Evolutionary conservation across 2,888 invertebrate species (phyloP).

Genomic region (Drosophila infuscata): DNA sequence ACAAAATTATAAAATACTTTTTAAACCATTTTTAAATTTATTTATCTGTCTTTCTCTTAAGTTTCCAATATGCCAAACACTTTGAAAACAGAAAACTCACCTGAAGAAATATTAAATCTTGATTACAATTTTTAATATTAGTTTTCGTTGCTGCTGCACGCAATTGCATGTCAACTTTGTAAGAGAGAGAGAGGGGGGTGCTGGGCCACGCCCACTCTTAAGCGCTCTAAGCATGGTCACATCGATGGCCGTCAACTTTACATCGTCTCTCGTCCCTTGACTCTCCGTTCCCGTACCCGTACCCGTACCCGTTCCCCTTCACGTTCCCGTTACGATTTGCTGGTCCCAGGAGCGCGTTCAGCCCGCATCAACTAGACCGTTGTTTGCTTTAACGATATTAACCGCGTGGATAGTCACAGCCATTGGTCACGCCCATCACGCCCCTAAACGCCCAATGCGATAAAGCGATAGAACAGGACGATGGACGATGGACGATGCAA

Average conservation of each 20-base stretch:
- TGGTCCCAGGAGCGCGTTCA: slow-evolving; percentile 48
- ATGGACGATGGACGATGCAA: background rate
- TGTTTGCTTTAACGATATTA: slow-evolving; percentile 68
- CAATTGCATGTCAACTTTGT: slow-evolving; percentile 33
- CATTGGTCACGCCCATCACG: slow-evolving; percentile 62
- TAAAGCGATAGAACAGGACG: slow-evolving; percentile 21
- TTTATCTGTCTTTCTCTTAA: background rate
- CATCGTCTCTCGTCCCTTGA: background rate
- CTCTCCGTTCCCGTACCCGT: background rate
- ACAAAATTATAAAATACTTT: background rate
- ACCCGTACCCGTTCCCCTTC: background rate
- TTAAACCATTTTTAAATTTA: rapidly evolving
- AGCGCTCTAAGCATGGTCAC: slow-evolving; percentile 43
- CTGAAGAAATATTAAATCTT: slow-evolving; percentile 5
- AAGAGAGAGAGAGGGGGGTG: slow-evolving; percentile 1
- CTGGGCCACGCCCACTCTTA: slow-evolving; percentile 42
- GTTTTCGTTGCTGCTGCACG: slow-evolving; percentile 10
- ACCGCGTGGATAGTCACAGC: slow-evolving; percentile 49
- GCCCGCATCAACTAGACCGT: slow-evolving; percentile 57
- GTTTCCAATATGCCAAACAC: background rate
- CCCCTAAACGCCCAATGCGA: slow-evolving; percentile 40
- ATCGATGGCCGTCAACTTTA: slow-evolving; percentile 12
- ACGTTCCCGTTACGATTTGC: background rate
- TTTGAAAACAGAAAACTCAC: too few species aligned
- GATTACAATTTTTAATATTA: background rate